Base-by-base conservation (phyloP, 1,140 invertebrate species). In the Pteromalus puparum region DNA sequence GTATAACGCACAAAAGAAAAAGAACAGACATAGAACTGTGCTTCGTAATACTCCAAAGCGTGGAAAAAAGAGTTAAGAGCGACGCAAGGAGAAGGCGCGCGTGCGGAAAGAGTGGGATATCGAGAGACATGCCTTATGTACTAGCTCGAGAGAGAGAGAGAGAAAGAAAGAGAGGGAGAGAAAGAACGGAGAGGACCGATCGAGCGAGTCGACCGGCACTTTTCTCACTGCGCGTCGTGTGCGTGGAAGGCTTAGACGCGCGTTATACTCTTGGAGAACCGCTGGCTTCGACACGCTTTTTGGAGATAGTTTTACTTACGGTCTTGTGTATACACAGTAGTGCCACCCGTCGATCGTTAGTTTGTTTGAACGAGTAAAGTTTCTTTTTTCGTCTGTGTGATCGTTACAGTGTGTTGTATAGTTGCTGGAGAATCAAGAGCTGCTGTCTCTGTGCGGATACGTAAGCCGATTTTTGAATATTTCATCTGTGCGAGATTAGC, bases 161-260 rank as follows among this genome's bases (percentile, higher is more conserved):
- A 84, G 28, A 73, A 61, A 76, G 4, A 34, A 48, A 48, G 48
- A 21, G 74, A 78, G 72, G 72, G 28, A 65, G 61, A 72, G 70
- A 83, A 15, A 73, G 65, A 5, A 1, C 10, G 30, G 15, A 21
- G 42, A 3, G 76, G 46, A 76, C 81, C 82, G 87, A 72, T 82
- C 80, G 83, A 77, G 81, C 82, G 81, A 86, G 86, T 87, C 87
- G 79, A 83, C 82, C 85, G 87, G 84, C 67, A 83, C 82, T 65
- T 83, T 87, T 73, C 53, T 46, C 72, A 30, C 28, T 21, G 74
- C 7, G 38, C 28, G 65, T 28, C 21, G 24, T 65, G 70, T 68
- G 68, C 48, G 83, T 38, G 21, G 5, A 42, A 65, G 61, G 34
- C n/a, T 38, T 34, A 68, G 65, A 34, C 13, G 26, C 9, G 26